Percentiles rank a stretch among this genome's conserved stretches.
Conservation (phyloP, 2,888 invertebrate genomes). For the Meghimatium bilineatum region DNA sequence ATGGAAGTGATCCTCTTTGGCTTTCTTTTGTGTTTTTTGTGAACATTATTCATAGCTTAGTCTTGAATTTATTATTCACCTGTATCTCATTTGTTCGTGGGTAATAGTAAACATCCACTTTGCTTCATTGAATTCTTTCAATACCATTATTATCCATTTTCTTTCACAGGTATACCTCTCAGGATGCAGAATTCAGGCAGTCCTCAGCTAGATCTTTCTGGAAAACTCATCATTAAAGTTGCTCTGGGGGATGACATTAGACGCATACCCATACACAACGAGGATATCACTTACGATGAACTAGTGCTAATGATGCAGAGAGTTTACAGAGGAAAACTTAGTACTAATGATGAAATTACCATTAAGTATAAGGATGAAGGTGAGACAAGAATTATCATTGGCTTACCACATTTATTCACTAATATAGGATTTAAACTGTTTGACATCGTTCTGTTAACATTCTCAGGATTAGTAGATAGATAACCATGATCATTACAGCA, state of each 20-base stretch:
- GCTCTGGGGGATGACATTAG: conserved; percentile 84
- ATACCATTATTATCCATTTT: not conserved
- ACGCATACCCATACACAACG: conserved; percentile 84
- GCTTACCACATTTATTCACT: not conserved
- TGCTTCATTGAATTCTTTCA: not conserved
- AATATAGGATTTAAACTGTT: too few species aligned
- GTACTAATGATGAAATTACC: conserved; percentile 82
- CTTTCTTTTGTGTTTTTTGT: too few species aligned
- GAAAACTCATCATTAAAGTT: conserved; percentile 77
- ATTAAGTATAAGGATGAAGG: conserved; percentile 86
- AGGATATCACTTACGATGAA: conserved; percentile 84
- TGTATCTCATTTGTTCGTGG: not conserved
- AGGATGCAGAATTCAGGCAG: conserved; percentile 58
- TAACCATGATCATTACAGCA: too few species aligned
- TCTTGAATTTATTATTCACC: too few species aligned
- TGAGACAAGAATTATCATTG: conserved; percentile 59
- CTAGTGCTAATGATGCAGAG: conserved; percentile 85
- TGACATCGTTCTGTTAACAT: too few species aligned
- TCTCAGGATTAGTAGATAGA: too few species aligned
- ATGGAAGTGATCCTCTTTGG: too few species aligned
- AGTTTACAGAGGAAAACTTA: conserved; percentile 83
- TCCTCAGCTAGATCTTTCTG: conserved; percentile 73
- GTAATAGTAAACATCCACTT: not conserved
- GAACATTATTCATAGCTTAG: too few species aligned
- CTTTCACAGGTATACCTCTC: conserved; percentile 35